A percentile compares a stretch with the other conserved stretches of the same genome.
These are phyloP conservation scores for Azemiops feae DNA, from an alignment of 2,113 vertebrate genomes.

Conservation along the genomic window DNA sequence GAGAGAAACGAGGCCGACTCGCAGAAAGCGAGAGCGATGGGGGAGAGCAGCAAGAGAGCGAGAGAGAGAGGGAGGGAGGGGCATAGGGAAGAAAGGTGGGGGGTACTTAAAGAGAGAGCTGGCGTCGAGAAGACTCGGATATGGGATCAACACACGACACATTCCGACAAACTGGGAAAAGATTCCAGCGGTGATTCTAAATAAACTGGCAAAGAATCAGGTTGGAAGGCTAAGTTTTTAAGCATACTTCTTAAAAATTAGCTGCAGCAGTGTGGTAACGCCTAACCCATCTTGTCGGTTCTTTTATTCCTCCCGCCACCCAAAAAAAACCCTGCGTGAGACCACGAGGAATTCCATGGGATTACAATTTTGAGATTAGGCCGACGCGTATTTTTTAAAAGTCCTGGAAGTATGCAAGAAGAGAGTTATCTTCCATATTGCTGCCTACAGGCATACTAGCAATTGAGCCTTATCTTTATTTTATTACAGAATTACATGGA, in stretches of 20 bases:
- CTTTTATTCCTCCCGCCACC: accelerated
- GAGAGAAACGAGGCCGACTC: not conserved
- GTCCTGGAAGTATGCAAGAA: not conserved
- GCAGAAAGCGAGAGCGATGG: not conserved
- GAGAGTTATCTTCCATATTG: not conserved
- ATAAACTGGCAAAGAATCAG: not conserved
- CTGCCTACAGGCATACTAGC: not conserved
- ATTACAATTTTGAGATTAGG: not conserved
- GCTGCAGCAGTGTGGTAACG: not conserved
- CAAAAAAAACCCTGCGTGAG: not conserved
- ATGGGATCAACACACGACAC: not conserved
- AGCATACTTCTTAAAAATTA: not conserved
- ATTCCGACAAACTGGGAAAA: too few species aligned
- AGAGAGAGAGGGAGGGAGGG: conserved; percentile 14
- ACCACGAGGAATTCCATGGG: not conserved
- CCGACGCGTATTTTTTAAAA: not conserved
- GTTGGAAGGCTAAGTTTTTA: not conserved
- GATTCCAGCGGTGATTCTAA: not conserved
- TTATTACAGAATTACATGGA: not conserved
- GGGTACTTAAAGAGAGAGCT: not conserved
- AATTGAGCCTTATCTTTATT: not conserved
- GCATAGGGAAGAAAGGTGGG: not conserved
- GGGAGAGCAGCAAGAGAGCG: not conserved
- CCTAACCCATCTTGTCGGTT: not conserved
- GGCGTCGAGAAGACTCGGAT: not conserved